phyloP scores from a whole-genome alignment of 2,797 vertebrate genomes.

The Rhynchonycteris naso region DNA sequence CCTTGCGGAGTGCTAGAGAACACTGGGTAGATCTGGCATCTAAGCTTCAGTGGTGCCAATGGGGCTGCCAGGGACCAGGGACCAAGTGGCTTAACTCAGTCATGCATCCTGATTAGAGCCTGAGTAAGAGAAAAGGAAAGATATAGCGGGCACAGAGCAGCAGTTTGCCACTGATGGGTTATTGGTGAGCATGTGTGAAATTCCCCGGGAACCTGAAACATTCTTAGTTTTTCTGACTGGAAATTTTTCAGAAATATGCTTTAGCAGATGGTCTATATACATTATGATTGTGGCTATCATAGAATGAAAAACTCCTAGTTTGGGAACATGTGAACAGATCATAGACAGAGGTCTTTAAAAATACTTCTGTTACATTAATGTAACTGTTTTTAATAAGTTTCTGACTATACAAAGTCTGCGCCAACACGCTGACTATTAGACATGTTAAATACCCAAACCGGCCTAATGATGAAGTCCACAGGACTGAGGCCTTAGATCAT shows the following conservation, averaged over 20 bases:
- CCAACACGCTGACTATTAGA: neutral
- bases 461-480: neutral
- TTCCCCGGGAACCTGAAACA: neutral
- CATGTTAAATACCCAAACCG: neutral
- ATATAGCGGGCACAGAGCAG: neutral
- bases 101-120: neutral
- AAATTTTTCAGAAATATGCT: neutral
- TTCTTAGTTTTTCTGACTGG: neutral
- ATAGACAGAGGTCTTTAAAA: neutral
- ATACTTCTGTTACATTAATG: neutral
- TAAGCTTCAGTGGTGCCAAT: no score
- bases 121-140: neutral
- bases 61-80: neutral
- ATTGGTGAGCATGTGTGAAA: neutral
- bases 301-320: neutral
- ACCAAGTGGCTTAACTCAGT: neutral
- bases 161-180: neutral
- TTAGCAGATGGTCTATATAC: slow-evolving; percentile 30
- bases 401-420: neutral
- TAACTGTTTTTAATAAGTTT: neutral
- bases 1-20: neutral
- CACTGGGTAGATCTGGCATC: neutral
- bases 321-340: slow-evolving; percentile 21
- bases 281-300: neutral
- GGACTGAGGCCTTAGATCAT: neutral